A percentile compares a stretch with the other conserved stretches of the same genome.
phyloP scores from a whole-genome alignment of 2,797 vertebrate genomes.

The Pangasius larnaudii region DNA sequence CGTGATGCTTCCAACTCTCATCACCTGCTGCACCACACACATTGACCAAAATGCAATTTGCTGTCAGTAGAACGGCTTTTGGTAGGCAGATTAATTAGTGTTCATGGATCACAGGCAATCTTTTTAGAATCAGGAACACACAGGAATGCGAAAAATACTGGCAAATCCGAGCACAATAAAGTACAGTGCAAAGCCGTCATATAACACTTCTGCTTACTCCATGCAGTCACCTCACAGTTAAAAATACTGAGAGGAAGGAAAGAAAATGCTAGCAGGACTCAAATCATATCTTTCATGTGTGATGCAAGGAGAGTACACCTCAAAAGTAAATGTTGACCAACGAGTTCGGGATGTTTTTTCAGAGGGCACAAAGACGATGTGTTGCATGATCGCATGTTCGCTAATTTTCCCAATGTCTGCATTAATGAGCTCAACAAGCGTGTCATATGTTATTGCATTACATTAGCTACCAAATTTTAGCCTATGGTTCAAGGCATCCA shows the following conservation, averaged over 20 bases:
- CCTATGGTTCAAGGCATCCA: not conserved
- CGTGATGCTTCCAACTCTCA: not conserved
- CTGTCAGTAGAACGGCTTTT: too few relatives aligned
- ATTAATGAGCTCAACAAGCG: not conserved
- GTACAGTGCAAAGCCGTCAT: too few relatives aligned
- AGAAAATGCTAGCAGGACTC: not conserved
- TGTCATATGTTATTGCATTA: not conserved
- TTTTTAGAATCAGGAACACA: too few relatives aligned
- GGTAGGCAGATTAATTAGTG: too few relatives aligned
- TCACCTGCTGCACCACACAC: not conserved
- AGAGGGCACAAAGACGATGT: not conserved
- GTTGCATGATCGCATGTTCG: not conserved
- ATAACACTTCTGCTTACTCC: not conserved
- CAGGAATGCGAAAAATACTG: too few relatives aligned
- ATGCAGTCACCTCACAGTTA: not conserved
- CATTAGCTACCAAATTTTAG: too few relatives aligned
- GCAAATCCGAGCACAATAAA: too few relatives aligned
- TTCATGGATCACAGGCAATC: too few relatives aligned
- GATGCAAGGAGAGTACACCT: not conserved
- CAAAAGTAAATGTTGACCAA: not conserved
- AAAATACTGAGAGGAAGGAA: not conserved
- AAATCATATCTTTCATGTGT: not conserved
- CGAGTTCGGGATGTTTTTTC: not conserved
- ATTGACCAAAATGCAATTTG: too few relatives aligned
- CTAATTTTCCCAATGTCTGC: not conserved